These are phyloP conservation scores for Cheilosia impressa DNA, from an alignment of 2,888 invertebrate genomes.

Conservation along the genomic window DNA sequence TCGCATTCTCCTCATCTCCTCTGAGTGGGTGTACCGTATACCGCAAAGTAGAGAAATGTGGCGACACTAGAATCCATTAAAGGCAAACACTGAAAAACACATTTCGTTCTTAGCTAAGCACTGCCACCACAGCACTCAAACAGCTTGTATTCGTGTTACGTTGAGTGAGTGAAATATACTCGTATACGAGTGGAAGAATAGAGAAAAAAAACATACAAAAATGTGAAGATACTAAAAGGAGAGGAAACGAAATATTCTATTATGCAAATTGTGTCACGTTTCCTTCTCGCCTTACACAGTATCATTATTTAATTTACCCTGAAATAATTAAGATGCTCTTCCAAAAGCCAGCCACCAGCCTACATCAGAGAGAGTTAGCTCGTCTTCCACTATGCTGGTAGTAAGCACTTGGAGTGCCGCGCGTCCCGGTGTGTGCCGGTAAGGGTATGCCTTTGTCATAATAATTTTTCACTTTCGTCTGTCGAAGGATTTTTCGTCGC, in stretches of 20 bases:
- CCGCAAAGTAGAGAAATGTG: slow-evolving; percentile 27
- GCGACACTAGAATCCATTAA: slow-evolving; percentile 69
- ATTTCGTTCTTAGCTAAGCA: slow-evolving; percentile 60
- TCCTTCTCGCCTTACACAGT: slow-evolving; percentile 78
- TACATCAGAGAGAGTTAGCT: slow-evolving; percentile 57
- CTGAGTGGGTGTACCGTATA: background rate
- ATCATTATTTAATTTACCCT: slow-evolving; percentile 84
- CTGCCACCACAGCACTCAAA: slow-evolving; percentile 40
- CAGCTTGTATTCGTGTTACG: slow-evolving; percentile 60
- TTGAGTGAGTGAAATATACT: slow-evolving; percentile 46
- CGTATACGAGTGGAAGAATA: background rate
- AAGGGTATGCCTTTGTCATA: slow-evolving; percentile 54
- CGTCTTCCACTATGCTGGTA: slow-evolving; percentile 27
- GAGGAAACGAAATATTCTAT: slow-evolving; percentile 56
- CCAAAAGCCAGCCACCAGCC: slow-evolving; percentile 62
- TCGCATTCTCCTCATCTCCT: slow-evolving; percentile 16
- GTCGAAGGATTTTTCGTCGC: slow-evolving; percentile 30
- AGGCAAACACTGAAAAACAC: slow-evolving; percentile 69
- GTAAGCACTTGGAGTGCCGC: slow-evolving; percentile 37
- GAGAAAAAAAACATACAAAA: slow-evolving; percentile 5
- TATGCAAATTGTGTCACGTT: slow-evolving; percentile 76
- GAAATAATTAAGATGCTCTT: slow-evolving; percentile 82
- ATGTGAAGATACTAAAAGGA: slow-evolving; percentile 5
- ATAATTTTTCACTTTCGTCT: slow-evolving; percentile 70
- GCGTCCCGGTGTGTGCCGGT: slow-evolving; percentile 9